Conservation (phyloP, 2,797 vertebrate species). For the Eutrigla gurnardus region DNA sequence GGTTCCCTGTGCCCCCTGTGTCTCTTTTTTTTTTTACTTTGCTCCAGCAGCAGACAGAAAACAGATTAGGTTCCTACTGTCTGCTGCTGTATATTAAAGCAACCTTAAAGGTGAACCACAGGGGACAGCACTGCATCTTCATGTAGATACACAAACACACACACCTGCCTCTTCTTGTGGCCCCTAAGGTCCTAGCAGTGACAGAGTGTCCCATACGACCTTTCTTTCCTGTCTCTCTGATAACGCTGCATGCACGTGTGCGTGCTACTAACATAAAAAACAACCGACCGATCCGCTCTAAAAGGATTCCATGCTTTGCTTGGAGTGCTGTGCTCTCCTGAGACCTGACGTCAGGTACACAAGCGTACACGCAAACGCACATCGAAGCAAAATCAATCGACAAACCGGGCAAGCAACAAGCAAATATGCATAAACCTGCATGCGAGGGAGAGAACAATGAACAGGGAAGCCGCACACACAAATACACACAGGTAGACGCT, state of each 20-base stretch:
- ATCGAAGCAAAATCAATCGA: slow-evolving; percentile 57
- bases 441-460: slow-evolving; percentile 47
- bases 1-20: neutral
- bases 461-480: slow-evolving; percentile 36
- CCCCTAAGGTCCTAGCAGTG: slow-evolving; percentile 38
- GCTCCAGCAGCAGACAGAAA: slow-evolving; percentile 30
- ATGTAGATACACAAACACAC: slow-evolving; percentile 24
- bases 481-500: slow-evolving; percentile 16
- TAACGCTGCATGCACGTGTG: neutral
- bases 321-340: slow-evolving; percentile 37
- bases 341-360: slow-evolving; percentile 33
- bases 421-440: slow-evolving; percentile 35
- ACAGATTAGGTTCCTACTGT: slow-evolving; percentile 38
- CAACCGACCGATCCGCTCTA: slow-evolving; percentile 12
- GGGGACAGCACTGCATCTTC: slow-evolving; percentile 52
- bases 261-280: slow-evolving; percentile 1
- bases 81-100: slow-evolving; percentile 53
- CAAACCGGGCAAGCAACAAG: slow-evolving; percentile 11
- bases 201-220: slow-evolving; percentile 59
- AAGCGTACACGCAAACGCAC: neutral
- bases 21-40: neutral
- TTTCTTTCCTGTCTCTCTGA: slow-evolving; percentile 46
- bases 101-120: slow-evolving; percentile 54
- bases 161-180: slow-evolving; percentile 31
- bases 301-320: slow-evolving; percentile 43